These are phyloP conservation scores for Hylaeus anthracinus DNA, from an alignment of 1,140 invertebrate genomes.

Conservation along the genomic window DNA sequence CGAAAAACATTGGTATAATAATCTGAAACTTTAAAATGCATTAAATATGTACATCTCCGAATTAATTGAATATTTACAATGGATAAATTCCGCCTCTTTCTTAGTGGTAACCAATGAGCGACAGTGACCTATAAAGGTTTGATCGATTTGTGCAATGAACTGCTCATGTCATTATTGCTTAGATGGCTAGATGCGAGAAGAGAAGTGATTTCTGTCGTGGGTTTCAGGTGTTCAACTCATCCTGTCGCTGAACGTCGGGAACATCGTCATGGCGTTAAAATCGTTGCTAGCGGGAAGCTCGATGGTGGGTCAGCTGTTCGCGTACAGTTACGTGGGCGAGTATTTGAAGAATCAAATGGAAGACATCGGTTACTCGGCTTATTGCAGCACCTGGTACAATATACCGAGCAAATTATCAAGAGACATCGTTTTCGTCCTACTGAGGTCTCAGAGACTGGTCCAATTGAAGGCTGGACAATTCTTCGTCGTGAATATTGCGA, in stretches of 20 bases:
- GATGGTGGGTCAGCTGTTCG: constrained; percentile 28
- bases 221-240: constrained; percentile 52
- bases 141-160: too few species aligned
- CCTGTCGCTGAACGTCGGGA: constrained; percentile 3
- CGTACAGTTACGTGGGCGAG: constrained; percentile 52
- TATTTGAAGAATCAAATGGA: constrained; percentile 53
- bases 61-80: too few species aligned
- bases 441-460: constrained; percentile 30
- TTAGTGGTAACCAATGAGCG: too few species aligned
- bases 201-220: not conserved
- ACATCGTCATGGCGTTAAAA: constrained; percentile 29
- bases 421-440: constrained; percentile 37
- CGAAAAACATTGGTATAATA: too few species aligned
- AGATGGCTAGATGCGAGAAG: too few species aligned
- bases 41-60: too few species aligned
- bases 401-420: constrained; percentile 9
- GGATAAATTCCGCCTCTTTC: too few species aligned
- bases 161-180: too few species aligned
- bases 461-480: constrained; percentile 38
- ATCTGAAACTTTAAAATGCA: too few species aligned
- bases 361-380: constrained; percentile 30
- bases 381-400: constrained; percentile 38
- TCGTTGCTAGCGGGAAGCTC: constrained; percentile 3
- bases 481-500: constrained; percentile 47
- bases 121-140: too few species aligned